Percentiles rank a stretch among this genome's conserved stretches.
These are phyloP conservation scores for Thalassarche chlororhynchos DNA, from an alignment of 2,113 vertebrate species.

Conservation along the genomic window DNA sequence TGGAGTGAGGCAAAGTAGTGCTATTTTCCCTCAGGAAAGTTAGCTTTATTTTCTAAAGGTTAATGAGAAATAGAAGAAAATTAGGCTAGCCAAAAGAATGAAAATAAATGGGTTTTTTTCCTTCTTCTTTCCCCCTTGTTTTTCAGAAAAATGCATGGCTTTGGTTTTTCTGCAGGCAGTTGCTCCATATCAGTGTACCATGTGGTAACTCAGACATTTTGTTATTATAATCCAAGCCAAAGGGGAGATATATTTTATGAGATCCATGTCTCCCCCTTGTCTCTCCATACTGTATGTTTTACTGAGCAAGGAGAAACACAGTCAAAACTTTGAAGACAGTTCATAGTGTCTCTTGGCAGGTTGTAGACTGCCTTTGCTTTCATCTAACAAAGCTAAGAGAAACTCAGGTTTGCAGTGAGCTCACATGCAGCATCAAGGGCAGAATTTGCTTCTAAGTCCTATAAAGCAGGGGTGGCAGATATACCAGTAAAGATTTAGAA, in stretches of 20 bases:
- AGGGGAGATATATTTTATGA: slow-evolving; percentile 50
- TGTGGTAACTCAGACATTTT: slow-evolving; percentile 68
- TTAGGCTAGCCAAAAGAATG: slow-evolving; percentile 75
- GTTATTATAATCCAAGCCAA: slow-evolving; percentile 65
- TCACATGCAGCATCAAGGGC: neutral
- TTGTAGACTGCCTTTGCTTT: neutral
- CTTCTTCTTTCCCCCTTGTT: slow-evolving; percentile 30
- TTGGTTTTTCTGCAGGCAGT: slow-evolving; percentile 71
- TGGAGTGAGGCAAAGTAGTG: slow-evolving; percentile 48
- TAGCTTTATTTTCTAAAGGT: slow-evolving; percentile 72
- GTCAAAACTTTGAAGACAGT: neutral
- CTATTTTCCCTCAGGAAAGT: slow-evolving; percentile 64
- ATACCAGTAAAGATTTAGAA: neutral
- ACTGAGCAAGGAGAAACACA: neutral
- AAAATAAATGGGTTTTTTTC: slow-evolving; percentile 57
- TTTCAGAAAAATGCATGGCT: slow-evolving; percentile 69
- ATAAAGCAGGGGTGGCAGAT: neutral
- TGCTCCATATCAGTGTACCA: slow-evolving; percentile 71
- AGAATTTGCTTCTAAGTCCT: neutral
- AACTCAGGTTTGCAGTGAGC: neutral
- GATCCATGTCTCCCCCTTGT: slow-evolving; percentile 24
- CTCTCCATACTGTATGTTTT: slow-evolving; percentile 21
- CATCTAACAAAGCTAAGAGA: neutral
- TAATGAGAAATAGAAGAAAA: slow-evolving; percentile 73
- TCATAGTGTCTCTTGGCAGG: neutral